Percentiles rank a stretch among this genome's conserved stretches.
phyloP scores from a whole-genome alignment of 2,797 vertebrate genomes.

The Somateria mollissima region DNA sequence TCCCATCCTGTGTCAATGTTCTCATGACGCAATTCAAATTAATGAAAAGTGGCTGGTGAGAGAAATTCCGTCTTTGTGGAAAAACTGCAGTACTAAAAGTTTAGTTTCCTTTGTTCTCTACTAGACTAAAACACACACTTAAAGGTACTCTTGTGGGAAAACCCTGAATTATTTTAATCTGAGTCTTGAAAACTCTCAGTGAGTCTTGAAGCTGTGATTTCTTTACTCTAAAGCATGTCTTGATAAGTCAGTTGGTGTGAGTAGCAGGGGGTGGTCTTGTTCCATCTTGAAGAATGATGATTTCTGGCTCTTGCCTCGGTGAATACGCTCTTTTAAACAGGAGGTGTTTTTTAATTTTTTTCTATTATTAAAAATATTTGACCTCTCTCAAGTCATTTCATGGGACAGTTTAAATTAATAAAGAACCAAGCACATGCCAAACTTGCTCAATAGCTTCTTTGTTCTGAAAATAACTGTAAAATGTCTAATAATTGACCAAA shows the following conservation, averaged over 20 bases:
- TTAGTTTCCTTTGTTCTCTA: constrained; percentile 12
- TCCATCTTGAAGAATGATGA: not conserved
- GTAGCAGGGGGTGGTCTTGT: not conserved
- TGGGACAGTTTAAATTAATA: constrained; percentile 40
- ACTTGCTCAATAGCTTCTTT: constrained; percentile 43
- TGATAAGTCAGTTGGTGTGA: not conserved
- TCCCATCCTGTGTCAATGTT: not conserved
- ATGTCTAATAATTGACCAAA: constrained; percentile 62
- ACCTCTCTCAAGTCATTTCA: not conserved
- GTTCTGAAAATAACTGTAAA: constrained; percentile 49
- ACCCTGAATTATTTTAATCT: constrained; percentile 11
- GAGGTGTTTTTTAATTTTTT: not conserved
- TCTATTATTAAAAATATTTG: not conserved
- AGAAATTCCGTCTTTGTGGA: not conserved
- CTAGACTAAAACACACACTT: constrained; percentile 3
- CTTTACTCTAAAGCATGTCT: not conserved
- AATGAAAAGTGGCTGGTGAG: constrained; percentile 11
- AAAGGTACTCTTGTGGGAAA: not conserved
- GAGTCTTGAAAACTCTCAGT: not conserved
- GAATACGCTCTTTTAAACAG: not conserved
- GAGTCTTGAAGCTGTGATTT: not conserved
- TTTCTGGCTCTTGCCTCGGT: not conserved
- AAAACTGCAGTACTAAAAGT: not conserved
- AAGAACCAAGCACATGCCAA: not conserved
- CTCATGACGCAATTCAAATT: not conserved